Evolutionary conservation across 2,888 invertebrate genomes (phyloP), one percentile per base, ranked within the genome.

Genomic region (Saturnia pavonia): DNA sequence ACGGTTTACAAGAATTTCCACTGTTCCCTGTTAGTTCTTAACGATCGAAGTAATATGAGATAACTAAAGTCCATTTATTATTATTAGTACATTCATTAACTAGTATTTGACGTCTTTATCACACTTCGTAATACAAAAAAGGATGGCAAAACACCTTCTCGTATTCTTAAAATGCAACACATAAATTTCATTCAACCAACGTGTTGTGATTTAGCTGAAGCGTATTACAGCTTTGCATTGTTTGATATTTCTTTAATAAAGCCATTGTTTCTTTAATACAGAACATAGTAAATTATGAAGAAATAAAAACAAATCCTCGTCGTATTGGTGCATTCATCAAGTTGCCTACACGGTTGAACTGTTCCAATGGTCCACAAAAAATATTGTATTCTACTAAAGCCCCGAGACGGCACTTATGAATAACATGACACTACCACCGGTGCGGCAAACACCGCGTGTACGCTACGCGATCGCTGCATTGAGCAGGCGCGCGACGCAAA

Each of bases 181-280:
- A n/a, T 19, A 40, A 40, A 40, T 65, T 40, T 40, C 40, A 19
- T 65, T 65, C 40, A 22, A 25, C 14, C 65, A n/a, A 65, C 65
- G 9, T 65, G 19, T 65, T 19, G 34, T 8, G 65, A 65, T 40
- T 65, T 65, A 19, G 14, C 19, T 65, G 40, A 65, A 40, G 65
- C 65, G 65, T 65, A 40, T 40, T 65, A 65, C 65, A 65, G 19
- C 65, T 65, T 65, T 65, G 65, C 65, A 65, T 65, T 65, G 65
- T 65, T 65, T 65, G 40, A 65, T n/a, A 40, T 40, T 65, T 7
- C 34, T n/a, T 65, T 40, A 65, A 19, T 19, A 65, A n/a, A 40
- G 34, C 40, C 65, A 65, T 65, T 65, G 40, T 65, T 65, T 22
- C 40, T 40, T 65, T 12, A n/a, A 19, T 40, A 7, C 65, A n/a